A percentile compares a stretch with the other conserved stretches of the same genome.
These are phyloP conservation scores for Ochropleura plecta DNA, from an alignment of 2,888 invertebrate species.

Conservation along the genomic window DNA sequence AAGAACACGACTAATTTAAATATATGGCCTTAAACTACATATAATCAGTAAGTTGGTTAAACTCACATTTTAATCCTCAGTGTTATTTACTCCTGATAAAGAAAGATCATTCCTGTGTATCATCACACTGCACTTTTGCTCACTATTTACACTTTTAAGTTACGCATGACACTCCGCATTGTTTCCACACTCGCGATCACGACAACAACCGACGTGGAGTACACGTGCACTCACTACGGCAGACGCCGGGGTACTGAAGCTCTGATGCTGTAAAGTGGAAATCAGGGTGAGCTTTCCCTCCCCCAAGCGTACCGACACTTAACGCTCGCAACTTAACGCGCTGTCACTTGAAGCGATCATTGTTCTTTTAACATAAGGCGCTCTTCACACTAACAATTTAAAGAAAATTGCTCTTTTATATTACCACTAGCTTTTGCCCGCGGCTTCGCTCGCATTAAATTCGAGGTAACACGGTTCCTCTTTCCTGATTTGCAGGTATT, in stretches of 20 bases:
- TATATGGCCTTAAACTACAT: neutral
- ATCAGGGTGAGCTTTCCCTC: constrained; percentile 71
- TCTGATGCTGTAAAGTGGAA: constrained; percentile 38
- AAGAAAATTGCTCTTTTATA: neutral
- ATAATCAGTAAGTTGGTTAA: neutral
- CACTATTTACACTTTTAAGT: constrained; percentile 76
- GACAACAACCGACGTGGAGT: constrained; percentile 64
- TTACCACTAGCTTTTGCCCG: no score
- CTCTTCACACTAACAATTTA: neutral
- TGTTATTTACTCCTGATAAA: constrained; percentile 55
- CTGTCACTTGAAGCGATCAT: constrained; percentile 65
- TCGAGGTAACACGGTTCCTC: neutral
- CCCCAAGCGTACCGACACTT: constrained; percentile 67
- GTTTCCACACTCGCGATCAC: constrained; percentile 79
- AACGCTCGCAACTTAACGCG: constrained; percentile 66
- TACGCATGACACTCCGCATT: constrained; percentile 80
- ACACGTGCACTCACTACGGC: constrained; percentile 77
- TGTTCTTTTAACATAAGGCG: constrained; percentile 42
- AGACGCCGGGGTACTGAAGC: constrained; percentile 83
- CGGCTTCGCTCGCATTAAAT: no score
- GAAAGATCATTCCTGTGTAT: constrained; percentile 63
- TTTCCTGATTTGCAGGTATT: no score
- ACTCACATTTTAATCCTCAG: constrained; percentile 52
- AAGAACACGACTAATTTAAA: neutral
- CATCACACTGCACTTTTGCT: constrained; percentile 58